phyloP scores from a whole-genome alignment of 2,113 vertebrate species.

The Podarcis cretensis region DNA sequence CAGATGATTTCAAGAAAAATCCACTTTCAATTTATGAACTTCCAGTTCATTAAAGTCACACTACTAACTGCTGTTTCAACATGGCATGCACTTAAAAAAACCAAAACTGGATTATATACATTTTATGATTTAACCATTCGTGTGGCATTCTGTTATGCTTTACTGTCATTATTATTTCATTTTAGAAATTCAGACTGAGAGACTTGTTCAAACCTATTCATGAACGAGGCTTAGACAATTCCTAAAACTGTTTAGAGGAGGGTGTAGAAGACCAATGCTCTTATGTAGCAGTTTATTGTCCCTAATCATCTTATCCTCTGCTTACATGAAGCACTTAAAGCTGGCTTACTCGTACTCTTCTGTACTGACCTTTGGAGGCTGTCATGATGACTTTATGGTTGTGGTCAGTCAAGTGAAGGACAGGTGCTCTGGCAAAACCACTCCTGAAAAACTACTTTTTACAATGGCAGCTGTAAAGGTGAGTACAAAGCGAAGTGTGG shows the following conservation, averaged over 20 bases:
- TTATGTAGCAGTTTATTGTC: neutral
- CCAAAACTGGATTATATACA: neutral
- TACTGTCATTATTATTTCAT: neutral
- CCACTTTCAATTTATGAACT: neutral
- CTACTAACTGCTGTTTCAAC: neutral
- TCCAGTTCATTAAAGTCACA: neutral
- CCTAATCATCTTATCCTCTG: neutral
- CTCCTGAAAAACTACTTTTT: slow-evolving; percentile 87
- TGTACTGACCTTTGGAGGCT: slow-evolving; percentile 89
- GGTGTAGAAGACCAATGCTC: rapidly evolving
- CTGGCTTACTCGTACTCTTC: slow-evolving; percentile 81
- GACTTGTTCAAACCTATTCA: neutral
- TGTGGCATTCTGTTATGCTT: neutral
- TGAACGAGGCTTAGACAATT: neutral
- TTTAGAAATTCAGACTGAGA: neutral
- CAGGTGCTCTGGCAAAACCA: slow-evolving; percentile 78
- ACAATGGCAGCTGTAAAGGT: slow-evolving; percentile 87
- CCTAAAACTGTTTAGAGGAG: neutral
- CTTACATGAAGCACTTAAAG: slow-evolving; percentile 79
- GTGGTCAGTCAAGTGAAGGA: slow-evolving; percentile 85
- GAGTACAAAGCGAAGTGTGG: slow-evolving; percentile 42
- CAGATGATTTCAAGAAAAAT: neutral
- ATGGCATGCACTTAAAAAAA: neutral
- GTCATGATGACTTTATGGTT: slow-evolving; percentile 88
- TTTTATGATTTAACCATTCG: neutral